A percentile compares a stretch with the other conserved stretches of the same genome.
Conservation (phyloP, 2,797 vertebrate species). For the Megaceryle alcyon region DNA sequence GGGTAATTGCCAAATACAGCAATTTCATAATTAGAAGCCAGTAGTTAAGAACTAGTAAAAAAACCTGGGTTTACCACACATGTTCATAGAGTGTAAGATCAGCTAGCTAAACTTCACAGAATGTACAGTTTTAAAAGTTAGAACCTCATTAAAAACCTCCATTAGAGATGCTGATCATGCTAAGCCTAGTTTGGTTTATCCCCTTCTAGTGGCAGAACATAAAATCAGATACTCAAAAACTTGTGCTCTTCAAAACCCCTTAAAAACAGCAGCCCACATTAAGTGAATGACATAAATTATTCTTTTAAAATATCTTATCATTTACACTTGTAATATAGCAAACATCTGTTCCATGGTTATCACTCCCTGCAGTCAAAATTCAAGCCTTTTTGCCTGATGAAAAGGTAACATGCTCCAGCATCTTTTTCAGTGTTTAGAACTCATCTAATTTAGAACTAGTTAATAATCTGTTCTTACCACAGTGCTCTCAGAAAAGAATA, state of each 20-base stretch:
- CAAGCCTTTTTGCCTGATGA: neutral
- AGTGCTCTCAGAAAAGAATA: neutral
- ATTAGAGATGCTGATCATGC: neutral
- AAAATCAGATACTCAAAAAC: neutral
- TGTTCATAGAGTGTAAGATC: neutral
- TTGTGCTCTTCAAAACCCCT: neutral
- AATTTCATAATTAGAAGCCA: neutral
- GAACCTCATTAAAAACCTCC: neutral
- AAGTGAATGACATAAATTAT: neutral
- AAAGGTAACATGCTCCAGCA: neutral
- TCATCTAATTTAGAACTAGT: neutral
- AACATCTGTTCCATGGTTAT: neutral
- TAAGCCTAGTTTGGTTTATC: neutral
- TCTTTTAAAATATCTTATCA: neutral
- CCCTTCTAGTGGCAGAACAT: conserved; percentile 52
- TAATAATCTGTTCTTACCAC: neutral
- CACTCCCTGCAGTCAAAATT: neutral
- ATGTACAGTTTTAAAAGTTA: neutral
- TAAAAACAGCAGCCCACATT: neutral
- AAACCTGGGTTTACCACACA: neutral
- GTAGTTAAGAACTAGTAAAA: neutral
- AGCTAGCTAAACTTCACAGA: neutral
- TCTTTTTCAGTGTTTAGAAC: neutral
- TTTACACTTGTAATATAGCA: neutral
- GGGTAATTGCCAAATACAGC: neutral